Evolutionary conservation across 2,888 invertebrate species (phyloP).

Genomic region (Eupeodes latifasciatus): DNA sequence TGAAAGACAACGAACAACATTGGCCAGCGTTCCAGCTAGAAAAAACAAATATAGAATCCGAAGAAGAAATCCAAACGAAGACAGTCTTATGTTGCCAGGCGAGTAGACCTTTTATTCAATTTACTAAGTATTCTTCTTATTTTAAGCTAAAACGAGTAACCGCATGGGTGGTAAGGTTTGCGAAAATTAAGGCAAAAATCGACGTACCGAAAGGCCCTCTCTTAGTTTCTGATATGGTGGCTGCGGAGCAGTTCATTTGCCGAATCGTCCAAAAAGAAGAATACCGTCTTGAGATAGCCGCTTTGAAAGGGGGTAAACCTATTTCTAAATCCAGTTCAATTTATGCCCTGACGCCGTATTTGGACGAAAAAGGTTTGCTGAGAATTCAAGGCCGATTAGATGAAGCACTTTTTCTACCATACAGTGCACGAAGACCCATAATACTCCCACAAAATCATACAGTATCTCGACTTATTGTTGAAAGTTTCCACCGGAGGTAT

Average conservation of each 20-base stretch:
- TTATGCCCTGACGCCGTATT: not conserved
- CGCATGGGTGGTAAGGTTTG: not conserved
- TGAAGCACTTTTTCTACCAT: not conserved
- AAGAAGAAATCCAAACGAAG: no score
- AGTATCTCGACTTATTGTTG: not conserved
- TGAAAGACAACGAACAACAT: not conserved
- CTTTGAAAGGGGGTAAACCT: no score
- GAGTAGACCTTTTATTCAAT: not conserved
- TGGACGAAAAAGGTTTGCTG: not conserved
- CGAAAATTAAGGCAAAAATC: no score
- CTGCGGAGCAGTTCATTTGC: no score
- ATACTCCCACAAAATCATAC: slow-evolving; percentile 12
- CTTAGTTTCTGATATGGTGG: no score
- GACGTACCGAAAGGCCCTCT: no score
- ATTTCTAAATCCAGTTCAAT: not conserved
- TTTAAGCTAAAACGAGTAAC: not conserved
- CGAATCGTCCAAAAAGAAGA: no score
- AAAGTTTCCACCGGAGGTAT: not conserved
- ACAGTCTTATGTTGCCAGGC: not conserved
- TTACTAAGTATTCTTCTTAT: slow-evolving; percentile 1
- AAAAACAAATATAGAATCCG: no score
- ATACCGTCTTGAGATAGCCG: no score
- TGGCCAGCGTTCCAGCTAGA: not conserved
- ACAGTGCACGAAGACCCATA: not conserved
- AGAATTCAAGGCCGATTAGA: slow-evolving; percentile 5